phyloP scores from a whole-genome alignment of 2,888 invertebrate genomes.

The Dromius quadrimaculatus region DNA sequence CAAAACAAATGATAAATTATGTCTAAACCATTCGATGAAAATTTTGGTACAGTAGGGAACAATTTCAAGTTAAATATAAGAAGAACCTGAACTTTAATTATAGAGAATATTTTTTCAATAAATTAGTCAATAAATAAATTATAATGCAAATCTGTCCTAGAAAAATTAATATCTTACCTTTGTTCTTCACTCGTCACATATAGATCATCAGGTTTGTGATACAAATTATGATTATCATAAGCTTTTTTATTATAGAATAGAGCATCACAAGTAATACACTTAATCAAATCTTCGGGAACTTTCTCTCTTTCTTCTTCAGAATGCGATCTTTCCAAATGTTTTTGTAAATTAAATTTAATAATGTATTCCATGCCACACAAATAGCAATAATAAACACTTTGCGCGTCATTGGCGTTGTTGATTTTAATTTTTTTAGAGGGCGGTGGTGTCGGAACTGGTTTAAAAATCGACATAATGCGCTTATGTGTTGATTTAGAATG shows the following conservation, averaged over 20 bases:
- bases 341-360: constrained; percentile 76
- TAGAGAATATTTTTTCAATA: constrained; percentile 3
- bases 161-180: no score
- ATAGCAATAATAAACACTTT: constrained; percentile 70
- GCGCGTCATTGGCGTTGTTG: constrained; percentile 69
- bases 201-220: constrained; percentile 73
- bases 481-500: constrained; percentile 69
- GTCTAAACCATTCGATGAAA: no score
- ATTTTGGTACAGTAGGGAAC: no score
- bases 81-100: no score
- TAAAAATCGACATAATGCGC: constrained; percentile 65
- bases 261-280: constrained; percentile 76
- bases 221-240: constrained; percentile 74
- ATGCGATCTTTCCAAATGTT: constrained; percentile 71
- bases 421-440: constrained; percentile 70
- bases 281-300: constrained; percentile 69
- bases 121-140: no score
- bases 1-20: no score
- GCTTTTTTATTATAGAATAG: constrained; percentile 75
- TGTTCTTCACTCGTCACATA: constrained; percentile 73
- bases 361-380: constrained; percentile 77
- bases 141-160: background rate
- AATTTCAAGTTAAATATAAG: no score
- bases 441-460: constrained; percentile 68
- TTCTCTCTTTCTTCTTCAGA: constrained; percentile 68